Evolutionary conservation across 2,797 vertebrate species (phyloP).

Genomic region (Fistularia tabacaria): DNA sequence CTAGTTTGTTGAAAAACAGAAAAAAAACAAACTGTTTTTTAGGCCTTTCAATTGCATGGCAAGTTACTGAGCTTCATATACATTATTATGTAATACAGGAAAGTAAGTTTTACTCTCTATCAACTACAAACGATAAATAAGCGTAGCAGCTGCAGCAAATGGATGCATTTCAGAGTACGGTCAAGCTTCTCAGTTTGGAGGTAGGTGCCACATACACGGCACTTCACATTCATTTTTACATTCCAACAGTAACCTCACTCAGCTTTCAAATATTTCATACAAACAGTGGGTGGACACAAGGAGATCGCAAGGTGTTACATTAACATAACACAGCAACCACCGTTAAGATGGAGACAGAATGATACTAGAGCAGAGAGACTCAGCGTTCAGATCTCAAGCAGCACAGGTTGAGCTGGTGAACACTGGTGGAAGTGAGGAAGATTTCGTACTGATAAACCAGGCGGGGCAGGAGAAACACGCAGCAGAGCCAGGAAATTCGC

Average conservation of each 20-base stretch:
- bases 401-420: neutral
- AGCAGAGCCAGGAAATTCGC: neutral
- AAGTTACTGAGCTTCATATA: constrained; percentile 3
- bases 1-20: too few relatives aligned
- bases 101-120: constrained; percentile 2
- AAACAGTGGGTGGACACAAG: neutral
- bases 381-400: constrained; percentile 3
- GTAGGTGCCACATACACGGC: constrained; percentile 26
- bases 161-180: constrained; percentile 2
- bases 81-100: constrained; percentile 5
- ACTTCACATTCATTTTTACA: constrained; percentile 35
- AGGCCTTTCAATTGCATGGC: too few relatives aligned
- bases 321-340: constrained; percentile 4
- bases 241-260: constrained; percentile 12
- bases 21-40: too few relatives aligned
- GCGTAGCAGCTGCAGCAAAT: constrained; percentile 12
- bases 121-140: neutral
- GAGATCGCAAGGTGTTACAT: neutral
- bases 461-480: neutral
- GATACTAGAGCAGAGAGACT: neutral
- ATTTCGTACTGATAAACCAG: too few relatives aligned
- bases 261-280: neutral
- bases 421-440: constrained; percentile 3
- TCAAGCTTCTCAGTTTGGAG: constrained; percentile 34
- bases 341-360: neutral